These are phyloP conservation scores for Merluccius polli DNA, from an alignment of 2,797 vertebrate genomes.

Conservation along the genomic window DNA sequence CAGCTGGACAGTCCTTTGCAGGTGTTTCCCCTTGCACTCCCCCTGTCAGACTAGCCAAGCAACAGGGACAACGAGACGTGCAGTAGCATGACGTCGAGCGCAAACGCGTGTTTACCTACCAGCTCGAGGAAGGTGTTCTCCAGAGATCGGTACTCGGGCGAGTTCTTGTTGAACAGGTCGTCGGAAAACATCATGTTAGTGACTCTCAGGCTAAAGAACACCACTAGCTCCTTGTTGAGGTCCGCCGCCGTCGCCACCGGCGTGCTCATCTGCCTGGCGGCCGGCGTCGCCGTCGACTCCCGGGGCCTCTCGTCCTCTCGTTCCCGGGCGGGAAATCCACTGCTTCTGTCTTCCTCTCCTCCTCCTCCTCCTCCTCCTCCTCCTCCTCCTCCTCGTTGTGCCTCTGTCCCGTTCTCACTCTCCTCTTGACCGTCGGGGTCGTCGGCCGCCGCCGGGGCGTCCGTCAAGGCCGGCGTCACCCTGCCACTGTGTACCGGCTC, in stretches of 20 bases:
- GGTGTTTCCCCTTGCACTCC: background rate
- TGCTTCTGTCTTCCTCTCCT: slow-evolving; percentile 3
- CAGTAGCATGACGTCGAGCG: slow-evolving; percentile 57
- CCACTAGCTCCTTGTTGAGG: slow-evolving; percentile 83
- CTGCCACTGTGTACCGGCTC: slow-evolving; percentile 31
- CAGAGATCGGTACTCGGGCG: slow-evolving; percentile 85
- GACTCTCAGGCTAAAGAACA: slow-evolving; percentile 93
- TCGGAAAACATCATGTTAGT: slow-evolving; percentile 92
- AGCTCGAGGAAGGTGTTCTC: slow-evolving; percentile 89
- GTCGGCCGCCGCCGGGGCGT: slow-evolving; percentile 19
- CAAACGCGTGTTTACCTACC: slow-evolving; percentile 81
- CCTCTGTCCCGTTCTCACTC: slow-evolving; percentile 11
- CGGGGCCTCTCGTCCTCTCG: slow-evolving; percentile 46
- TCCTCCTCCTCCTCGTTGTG: slow-evolving; percentile 21
- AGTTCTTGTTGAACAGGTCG: slow-evolving; percentile 92
- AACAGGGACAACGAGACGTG: slow-evolving; percentile 57
- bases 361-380: slow-evolving; percentile 29
- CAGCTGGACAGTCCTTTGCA: background rate
- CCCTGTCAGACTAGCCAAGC: slow-evolving; percentile 39
- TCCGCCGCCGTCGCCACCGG: slow-evolving; percentile 69
- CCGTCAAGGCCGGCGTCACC: background rate
- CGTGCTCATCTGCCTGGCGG: slow-evolving; percentile 72
- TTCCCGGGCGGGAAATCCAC: slow-evolving; percentile 52
- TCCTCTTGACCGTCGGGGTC: slow-evolving; percentile 34
- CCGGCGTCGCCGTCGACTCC: slow-evolving; percentile 66